phyloP scores from a whole-genome alignment of 1,140 invertebrate species.

The Lordiphosa stackelbergi region DNA sequence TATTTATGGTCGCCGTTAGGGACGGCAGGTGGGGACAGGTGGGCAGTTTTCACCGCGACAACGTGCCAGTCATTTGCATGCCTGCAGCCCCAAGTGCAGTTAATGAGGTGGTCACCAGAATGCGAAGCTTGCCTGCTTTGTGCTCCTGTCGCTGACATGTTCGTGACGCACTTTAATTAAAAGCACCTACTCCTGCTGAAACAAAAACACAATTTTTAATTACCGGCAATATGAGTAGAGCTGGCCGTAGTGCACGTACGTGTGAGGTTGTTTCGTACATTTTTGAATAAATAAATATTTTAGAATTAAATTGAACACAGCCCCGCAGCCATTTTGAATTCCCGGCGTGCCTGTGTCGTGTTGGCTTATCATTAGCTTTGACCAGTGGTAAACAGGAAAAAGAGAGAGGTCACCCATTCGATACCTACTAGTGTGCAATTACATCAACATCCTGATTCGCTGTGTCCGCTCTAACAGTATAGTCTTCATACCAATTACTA shows the following conservation, averaged over 20 bases:
- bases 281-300: slow-evolving; percentile 31
- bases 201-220: slow-evolving; percentile 48
- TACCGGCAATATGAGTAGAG: slow-evolving; percentile 53
- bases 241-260: too few species aligned
- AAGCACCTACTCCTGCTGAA: slow-evolving; percentile 34
- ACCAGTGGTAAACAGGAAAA: slow-evolving; percentile 4
- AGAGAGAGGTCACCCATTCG: too few species aligned
- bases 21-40: slow-evolving; percentile 20
- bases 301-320: slow-evolving; percentile 11
- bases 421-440: too few species aligned
- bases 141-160: slow-evolving; percentile 24
- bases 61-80: slow-evolving; percentile 46
- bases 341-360: not conserved
- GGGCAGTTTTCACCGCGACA: slow-evolving; percentile 25
- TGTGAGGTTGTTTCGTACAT: not conserved
- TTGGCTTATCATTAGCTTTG: too few species aligned
- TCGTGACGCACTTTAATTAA: slow-evolving; percentile 61
- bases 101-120: slow-evolving; percentile 29
- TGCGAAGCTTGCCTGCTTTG: not conserved
- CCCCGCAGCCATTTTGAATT: slow-evolving; percentile 15
- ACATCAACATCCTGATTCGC: too few species aligned
- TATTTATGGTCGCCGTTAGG: slow-evolving; percentile 49
- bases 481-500: too few species aligned
- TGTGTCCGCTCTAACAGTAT: too few species aligned
- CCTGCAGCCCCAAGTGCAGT: slow-evolving; percentile 29